Percentiles rank a stretch among this genome's conserved stretches.
Evolutionary conservation across 2,888 invertebrate species (phyloP).

Genomic region (Apamea monoglypha): DNA sequence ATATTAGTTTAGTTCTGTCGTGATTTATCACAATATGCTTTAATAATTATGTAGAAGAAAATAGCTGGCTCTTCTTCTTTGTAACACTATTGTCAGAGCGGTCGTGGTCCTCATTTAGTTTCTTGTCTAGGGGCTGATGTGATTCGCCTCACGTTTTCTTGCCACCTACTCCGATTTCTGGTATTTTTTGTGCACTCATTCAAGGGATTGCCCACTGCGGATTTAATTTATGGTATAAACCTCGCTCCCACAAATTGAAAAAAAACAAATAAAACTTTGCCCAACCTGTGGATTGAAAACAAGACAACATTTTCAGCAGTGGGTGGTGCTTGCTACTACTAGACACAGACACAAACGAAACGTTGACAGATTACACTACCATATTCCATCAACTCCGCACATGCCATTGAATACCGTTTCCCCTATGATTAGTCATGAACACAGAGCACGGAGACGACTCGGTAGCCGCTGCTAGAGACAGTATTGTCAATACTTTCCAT

Average conservation of each 20-base stretch:
- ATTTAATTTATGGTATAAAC: no score
- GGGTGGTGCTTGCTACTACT: neutral
- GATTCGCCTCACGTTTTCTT: no score
- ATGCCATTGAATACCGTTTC: slow-evolving; percentile 53
- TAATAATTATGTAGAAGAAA: neutral
- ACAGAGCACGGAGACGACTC: neutral
- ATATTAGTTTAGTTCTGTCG: no score
- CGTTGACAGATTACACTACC: slow-evolving; percentile 28
- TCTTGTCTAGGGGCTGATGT: no score
- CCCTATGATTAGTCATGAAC: slow-evolving; percentile 33
- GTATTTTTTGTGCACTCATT: no score
- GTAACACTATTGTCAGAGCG: no score
- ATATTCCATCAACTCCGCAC: slow-evolving; percentile 43
- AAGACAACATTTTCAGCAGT: neutral
- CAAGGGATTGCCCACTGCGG: no score
- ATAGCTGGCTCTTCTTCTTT: neutral
- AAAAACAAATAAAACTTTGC: neutral
- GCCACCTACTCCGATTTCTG: no score
- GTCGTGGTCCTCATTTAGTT: no score
- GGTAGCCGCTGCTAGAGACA: neutral
- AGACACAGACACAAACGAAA: neutral
- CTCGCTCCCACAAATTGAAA: neutral
- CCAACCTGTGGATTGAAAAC: neutral
- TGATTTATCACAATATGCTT: neutral
- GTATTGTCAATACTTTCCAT: neutral